Percentiles rank a stretch among this genome's conserved stretches.
phyloP scores from a whole-genome alignment of 1,140 invertebrate species.

The Ptiloglossa arizonensis region DNA sequence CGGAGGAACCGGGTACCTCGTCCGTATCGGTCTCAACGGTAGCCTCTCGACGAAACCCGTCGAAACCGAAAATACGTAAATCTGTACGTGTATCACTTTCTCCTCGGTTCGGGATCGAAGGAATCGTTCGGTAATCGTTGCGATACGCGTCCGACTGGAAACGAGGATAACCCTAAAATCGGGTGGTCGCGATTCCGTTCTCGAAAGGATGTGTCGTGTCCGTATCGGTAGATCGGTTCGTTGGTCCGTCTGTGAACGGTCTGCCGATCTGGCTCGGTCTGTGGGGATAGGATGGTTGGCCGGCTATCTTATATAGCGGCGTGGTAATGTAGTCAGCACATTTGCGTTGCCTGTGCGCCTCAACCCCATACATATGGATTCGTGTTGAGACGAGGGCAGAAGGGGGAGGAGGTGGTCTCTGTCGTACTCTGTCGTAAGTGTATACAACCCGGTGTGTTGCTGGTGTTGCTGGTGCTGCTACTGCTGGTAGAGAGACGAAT shows the following conservation, averaged over 20 bases:
- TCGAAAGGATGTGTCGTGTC: slow-evolving; percentile 9
- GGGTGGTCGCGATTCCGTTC: not conserved
- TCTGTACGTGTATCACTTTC: slow-evolving; percentile 26
- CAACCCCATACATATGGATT: slow-evolving; percentile 80
- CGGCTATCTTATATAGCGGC: slow-evolving; percentile 78
- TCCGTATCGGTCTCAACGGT: not conserved
- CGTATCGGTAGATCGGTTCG: slow-evolving; percentile 48
- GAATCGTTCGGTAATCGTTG: slow-evolving; percentile 16
- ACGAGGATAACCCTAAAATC: slow-evolving; percentile 5
- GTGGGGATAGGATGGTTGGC: slow-evolving; percentile 75
- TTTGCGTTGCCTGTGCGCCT: slow-evolving; percentile 72
- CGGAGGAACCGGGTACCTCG: not conserved
- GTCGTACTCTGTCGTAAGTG: slow-evolving; percentile 45
- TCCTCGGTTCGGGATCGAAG: not conserved
- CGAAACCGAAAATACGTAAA: slow-evolving; percentile 15
- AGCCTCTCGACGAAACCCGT: not conserved
- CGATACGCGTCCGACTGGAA: not conserved
- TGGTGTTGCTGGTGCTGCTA: slow-evolving; percentile 30
- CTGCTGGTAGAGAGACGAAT: slow-evolving; percentile 66
- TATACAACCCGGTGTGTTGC: slow-evolving; percentile 31
- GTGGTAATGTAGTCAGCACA: slow-evolving; percentile 81
- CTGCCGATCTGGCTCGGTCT: slow-evolving; percentile 78
- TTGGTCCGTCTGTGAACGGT: slow-evolving; percentile 71
- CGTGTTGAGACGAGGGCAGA: slow-evolving; percentile 52
- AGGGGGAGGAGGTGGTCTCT: slow-evolving; percentile 37